These are phyloP conservation scores for Lophochroa leadbeateri DNA, from an alignment of 2,113 vertebrate genomes.

Conservation along the genomic window DNA sequence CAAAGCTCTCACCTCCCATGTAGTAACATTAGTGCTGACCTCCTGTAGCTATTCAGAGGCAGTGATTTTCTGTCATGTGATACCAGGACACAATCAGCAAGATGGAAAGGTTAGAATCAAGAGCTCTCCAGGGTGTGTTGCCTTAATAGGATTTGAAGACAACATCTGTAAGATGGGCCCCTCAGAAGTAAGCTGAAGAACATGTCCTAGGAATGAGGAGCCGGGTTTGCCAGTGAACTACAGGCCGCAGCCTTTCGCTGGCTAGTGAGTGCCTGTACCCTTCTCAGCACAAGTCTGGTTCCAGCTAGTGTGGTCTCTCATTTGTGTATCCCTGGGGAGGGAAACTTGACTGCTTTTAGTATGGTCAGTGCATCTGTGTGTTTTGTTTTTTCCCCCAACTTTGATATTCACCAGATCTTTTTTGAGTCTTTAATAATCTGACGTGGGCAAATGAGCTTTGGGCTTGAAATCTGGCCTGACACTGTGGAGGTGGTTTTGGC, in stretches of 20 bases:
- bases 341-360: neutral
- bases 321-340: neutral
- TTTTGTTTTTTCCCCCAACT: neutral
- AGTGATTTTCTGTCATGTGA: conserved; percentile 43
- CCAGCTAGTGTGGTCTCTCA: neutral
- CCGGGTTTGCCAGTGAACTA: neutral
- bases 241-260: neutral
- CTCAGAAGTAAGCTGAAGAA: neutral
- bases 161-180: neutral
- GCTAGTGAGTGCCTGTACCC: neutral
- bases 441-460: neutral
- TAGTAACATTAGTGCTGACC: conserved; percentile 1
- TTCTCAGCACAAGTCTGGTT: neutral
- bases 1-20: neutral
- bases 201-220: neutral
- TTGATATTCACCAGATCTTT: neutral
- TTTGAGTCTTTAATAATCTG: neutral
- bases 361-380: neutral
- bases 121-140: neutral
- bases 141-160: neutral
- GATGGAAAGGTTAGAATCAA: conserved; percentile 1
- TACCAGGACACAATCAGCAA: neutral
- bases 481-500: neutral
- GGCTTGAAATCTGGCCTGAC: neutral
- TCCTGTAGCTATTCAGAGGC: neutral